Base-by-base conservation (phyloP, 2,888 invertebrate species). In the Spilarctia lutea region DNA sequence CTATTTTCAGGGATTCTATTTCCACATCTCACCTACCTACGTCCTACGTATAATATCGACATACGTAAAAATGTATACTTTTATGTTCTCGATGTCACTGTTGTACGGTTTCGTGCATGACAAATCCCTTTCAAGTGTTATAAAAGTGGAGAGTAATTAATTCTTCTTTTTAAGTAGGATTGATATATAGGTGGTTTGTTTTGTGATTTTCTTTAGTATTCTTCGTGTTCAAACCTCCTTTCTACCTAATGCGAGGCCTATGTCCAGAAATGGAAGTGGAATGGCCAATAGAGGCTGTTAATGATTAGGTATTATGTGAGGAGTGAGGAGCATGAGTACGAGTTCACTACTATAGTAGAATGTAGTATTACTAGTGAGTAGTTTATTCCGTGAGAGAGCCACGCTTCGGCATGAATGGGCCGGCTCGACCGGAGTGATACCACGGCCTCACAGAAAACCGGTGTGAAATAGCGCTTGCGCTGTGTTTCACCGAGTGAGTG, bases 1-100 rank as follows among this genome's bases (percentile, higher is more conserved):
- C 87, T 89, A 89, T 89, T 89, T 86, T 68, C 75, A 83, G 67
- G 63, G 8, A 10, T 76, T 71, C 85, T 89, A 89, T 89, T 88
- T 86, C 82, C 78, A 85, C 85, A 70, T 72, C 80, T 85, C 80
- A 82, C 83, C 86, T 87, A 82, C 83, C 86, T 87, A 79, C 79
- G 72, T 70, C 78, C 71, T 48, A 75, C 77, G 82, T 80, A 72
- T 78, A 75, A 65, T 74, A 75, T 77, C 75, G 76, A 73, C 72
- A 74, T 77, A 77, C 24, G 30, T 76, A 79, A 78, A 81, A 83
- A 81, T 76, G 67, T 73, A 75, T 72, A 75, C 74, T 78, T 78
- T 77, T 72, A 80, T 76, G 76, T 74, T 18, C 13, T 63, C 2
- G 42, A 63, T 67, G 69, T 73, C 65, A 56, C 71, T 42, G n/a